These are phyloP conservation scores for Apamea epomidion DNA, from an alignment of 2,888 invertebrate genomes.

Conservation along the genomic window DNA sequence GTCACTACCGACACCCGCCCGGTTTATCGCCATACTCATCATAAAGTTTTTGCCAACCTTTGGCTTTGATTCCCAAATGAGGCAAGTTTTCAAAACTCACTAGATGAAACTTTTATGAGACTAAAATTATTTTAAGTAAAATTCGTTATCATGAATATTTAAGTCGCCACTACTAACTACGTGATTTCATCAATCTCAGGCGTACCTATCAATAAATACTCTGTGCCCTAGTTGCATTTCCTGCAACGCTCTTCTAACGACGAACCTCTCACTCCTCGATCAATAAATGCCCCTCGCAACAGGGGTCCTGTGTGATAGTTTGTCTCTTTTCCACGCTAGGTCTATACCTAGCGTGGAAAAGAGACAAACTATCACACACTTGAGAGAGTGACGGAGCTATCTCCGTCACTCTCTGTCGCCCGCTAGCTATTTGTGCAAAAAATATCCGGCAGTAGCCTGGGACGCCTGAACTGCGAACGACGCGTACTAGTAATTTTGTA, in stretches of 20 bases:
- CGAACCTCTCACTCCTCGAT: conserved; percentile 7
- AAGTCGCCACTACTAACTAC: not conserved
- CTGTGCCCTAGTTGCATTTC: not conserved
- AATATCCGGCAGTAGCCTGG: not conserved
- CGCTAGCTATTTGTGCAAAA: not conserved
- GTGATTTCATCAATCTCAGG: not conserved
- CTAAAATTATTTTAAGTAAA: not conserved
- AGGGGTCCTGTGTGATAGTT: not conserved
- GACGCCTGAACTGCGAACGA: not conserved
- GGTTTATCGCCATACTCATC: not conserved
- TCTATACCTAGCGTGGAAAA: no score
- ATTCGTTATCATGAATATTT: not conserved
- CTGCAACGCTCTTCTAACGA: not conserved
- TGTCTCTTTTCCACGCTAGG: conserved; percentile 7
- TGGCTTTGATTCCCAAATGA: not conserved
- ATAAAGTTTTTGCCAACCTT: not conserved
- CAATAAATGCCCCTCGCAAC: conserved; percentile 12
- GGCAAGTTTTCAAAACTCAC: not conserved
- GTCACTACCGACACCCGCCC: not conserved
- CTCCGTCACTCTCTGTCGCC: not conserved
- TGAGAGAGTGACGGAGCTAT: no score
- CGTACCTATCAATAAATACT: no score
- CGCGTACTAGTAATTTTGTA: not conserved
- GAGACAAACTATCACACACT: no score
- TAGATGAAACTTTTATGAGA: not conserved